Evolutionary conservation across 1,140 invertebrate species (phyloP), one percentile per base, ranked within the genome.

Genomic region (Philotrypesis tridentata): DNA sequence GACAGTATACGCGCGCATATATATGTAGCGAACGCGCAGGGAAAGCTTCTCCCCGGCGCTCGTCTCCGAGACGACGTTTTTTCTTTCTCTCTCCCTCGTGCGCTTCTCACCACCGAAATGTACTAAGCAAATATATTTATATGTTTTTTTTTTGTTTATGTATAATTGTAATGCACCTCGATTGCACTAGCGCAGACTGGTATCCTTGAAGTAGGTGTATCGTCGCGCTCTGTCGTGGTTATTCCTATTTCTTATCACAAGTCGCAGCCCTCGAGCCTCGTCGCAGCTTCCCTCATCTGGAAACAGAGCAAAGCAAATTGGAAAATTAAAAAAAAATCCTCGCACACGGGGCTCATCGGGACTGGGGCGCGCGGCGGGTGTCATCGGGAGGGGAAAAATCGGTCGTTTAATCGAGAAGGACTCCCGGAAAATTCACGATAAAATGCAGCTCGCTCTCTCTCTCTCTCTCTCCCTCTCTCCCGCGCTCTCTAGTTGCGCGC

Each of bases 211-310:
- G 86, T 91, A 90, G 86, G 87, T 88, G 87, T 87, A 87, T 86
- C 86, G 86, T 88, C 88, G 88, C 88, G 86, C 85, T 88, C 87
- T 89, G 87, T 85, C 84, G 87, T 90, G 85, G 87, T 89, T 90
- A 90, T 89, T 87, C 85, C 88, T 90, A 89, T 87, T 87, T 87
- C 89, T 91, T 91, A 91, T 91, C 89, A 91, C 90, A 91, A 90
- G 83, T 87, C 87, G 88, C 82, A 89, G 86, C 83, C 87, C 86
- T 83, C 87, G 85, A 63, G 80, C 83, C 70, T 89, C 87, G 83
- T 87, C 87, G 75, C 85, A 74, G 82, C 81, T 85, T 79, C 86
- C 85, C 23, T 86, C 71, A 76, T 88, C 90, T 91, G 89, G 6
- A 29, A 91, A 90, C 86, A n/a, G 89, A 63, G 86, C 63, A 84